Evolutionary conservation across 2,113 vertebrate genomes (phyloP).

Genomic region (Proterorhinus semilunaris): DNA sequence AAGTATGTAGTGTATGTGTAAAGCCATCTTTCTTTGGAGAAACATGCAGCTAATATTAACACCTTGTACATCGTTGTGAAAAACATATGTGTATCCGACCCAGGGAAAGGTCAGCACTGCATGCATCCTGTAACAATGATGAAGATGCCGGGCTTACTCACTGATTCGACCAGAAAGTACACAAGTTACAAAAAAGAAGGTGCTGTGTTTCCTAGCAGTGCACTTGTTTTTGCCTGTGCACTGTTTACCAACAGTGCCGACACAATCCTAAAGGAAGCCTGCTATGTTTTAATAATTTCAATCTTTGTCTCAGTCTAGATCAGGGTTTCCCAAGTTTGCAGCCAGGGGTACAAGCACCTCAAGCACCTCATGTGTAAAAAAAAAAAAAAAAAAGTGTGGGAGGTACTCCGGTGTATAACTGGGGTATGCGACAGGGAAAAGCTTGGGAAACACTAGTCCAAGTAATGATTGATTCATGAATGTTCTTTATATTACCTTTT

Average conservation of each 20-base stretch:
- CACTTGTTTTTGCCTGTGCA: background rate
- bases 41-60: slow-evolving; percentile 3
- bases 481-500: no score
- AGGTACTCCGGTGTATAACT: no score
- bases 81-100: background rate
- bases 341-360: no score
- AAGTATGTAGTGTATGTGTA: background rate
- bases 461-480: no score
- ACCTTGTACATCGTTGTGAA: slow-evolving; percentile 11
- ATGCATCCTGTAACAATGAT: slow-evolving; percentile 1
- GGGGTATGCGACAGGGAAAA: no score
- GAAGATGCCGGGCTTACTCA: slow-evolving; percentile 2
- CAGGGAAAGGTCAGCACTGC: slow-evolving; percentile 7
- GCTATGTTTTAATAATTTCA: background rate
- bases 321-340: no score
- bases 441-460: no score
- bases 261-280: background rate
- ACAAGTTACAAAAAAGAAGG: background rate
- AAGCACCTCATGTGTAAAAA: no score
- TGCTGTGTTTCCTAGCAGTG: background rate
- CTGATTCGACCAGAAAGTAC: background rate
- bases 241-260: background rate
- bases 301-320: no score
- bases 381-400: no score
- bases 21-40: slow-evolving; percentile 1